A percentile compares a stretch with the other conserved stretches of the same genome.
phyloP scores from a whole-genome alignment of 2,888 invertebrate species.

The Trichopoda pennipes region DNA sequence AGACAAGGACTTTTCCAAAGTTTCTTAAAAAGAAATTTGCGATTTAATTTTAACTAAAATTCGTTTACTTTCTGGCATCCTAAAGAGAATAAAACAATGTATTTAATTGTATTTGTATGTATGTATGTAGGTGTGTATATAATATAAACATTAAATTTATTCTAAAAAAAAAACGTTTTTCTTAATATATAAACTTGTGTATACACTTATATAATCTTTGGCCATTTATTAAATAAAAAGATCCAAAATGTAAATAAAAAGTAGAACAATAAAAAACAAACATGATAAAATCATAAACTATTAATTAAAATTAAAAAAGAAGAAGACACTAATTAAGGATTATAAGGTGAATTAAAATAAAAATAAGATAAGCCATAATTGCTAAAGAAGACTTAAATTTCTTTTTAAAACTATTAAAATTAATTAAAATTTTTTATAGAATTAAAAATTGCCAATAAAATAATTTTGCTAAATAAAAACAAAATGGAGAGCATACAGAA shows the following conservation, averaged over 20 bases:
- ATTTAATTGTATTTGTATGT: not conserved
- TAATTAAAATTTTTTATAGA: slow-evolving; percentile 5
- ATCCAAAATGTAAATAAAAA: slow-evolving; percentile 64
- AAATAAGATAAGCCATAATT: too few relatives aligned
- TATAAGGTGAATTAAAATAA: slow-evolving; percentile 2
- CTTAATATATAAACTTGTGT: slow-evolving; percentile 52
- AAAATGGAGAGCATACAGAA: not conserved
- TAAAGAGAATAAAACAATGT: not conserved
- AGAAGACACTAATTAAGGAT: slow-evolving; percentile 29
- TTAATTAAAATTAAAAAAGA: not conserved
- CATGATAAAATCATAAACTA: not conserved
- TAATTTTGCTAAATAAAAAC: not conserved
- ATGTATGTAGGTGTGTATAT: slow-evolving; percentile 32
- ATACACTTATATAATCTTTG: slow-evolving; percentile 66
- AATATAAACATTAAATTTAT: slow-evolving; percentile 63
- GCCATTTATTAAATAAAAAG: slow-evolving; percentile 68
- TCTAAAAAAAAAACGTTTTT: slow-evolving; percentile 55
- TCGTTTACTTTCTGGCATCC: too few relatives aligned
- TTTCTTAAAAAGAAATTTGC: too few relatives aligned
- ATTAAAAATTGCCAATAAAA: slow-evolving; percentile 1
- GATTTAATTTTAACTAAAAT: too few relatives aligned
- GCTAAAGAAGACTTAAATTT: not conserved
- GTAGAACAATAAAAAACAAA: slow-evolving; percentile 32
- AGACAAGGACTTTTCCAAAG: too few relatives aligned
- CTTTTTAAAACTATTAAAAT: not conserved